Conservation (phyloP, 2,797 vertebrate genomes). For the Eospalax fontanierii region DNA sequence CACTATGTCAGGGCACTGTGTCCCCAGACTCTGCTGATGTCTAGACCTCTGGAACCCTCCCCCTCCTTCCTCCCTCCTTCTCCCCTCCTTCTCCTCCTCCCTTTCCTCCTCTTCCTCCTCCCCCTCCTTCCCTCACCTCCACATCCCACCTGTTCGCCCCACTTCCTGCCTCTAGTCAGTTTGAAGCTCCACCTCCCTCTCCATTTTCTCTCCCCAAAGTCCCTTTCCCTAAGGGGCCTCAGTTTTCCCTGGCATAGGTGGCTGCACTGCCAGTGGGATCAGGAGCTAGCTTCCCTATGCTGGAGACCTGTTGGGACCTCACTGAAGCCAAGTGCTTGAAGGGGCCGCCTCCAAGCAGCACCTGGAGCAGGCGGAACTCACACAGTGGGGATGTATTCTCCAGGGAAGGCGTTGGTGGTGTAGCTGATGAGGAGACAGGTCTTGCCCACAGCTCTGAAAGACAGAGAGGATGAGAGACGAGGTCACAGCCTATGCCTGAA, state of each 20-base stretch:
- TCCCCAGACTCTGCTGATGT: neutral
- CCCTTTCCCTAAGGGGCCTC: neutral
- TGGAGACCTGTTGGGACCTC: neutral
- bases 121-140: neutral
- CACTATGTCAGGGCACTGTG: too few relatives aligned
- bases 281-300: neutral
- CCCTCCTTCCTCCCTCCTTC: neutral
- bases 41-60: neutral
- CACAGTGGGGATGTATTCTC: constrained; percentile 97
- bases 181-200: neutral
- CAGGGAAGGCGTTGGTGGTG: constrained; percentile 97
- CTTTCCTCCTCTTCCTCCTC: neutral
- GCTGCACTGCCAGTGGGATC: fast-evolving
- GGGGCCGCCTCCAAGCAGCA: neutral
- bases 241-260: fast-evolving
- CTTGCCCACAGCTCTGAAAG: constrained; percentile 96
- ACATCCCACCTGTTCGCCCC: neutral
- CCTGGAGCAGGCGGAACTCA: constrained; percentile 74
- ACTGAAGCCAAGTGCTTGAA: neutral
- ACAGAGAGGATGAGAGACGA: constrained; percentile 40
- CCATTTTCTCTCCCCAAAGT: fast-evolving
- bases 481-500: neutral
- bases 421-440: constrained; percentile 98
- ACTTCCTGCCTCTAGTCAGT: neutral
- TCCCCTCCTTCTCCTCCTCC: neutral